phyloP scores from a whole-genome alignment of 2,797 vertebrate genomes.

The Sorex maritimensis region DNA sequence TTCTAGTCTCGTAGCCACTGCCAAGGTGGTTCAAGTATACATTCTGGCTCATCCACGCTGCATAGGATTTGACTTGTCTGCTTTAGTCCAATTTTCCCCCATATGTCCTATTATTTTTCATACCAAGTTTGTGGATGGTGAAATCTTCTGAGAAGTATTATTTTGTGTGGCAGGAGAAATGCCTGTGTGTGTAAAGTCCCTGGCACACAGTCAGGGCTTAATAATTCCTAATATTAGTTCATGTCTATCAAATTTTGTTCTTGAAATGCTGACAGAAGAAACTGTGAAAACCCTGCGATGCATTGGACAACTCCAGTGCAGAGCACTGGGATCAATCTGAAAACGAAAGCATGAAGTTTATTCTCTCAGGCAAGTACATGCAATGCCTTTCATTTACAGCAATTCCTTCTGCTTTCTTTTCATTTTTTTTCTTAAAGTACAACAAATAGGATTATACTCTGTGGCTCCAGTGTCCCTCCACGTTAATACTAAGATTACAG shows the following conservation, averaged over 20 bases:
- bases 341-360: neutral
- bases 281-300: neutral
- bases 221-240: slow-evolving; percentile 21
- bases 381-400: slow-evolving; percentile 29
- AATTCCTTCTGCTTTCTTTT: neutral
- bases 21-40: neutral
- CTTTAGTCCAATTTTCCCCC: slow-evolving; percentile 7
- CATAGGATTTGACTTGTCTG: slow-evolving; percentile 36
- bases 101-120: slow-evolving; percentile 48
- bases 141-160: slow-evolving; percentile 54
- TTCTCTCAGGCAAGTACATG: neutral
- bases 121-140: neutral
- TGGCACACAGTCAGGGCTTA: neutral
- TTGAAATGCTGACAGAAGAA: slow-evolving; percentile 19
- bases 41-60: slow-evolving; percentile 32
- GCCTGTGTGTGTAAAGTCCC: neutral
- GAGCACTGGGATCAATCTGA: neutral
- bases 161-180: slow-evolving; percentile 53
- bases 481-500: no score
- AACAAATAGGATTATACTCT: no score
- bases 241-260: slow-evolving; percentile 12
- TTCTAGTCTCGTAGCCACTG: slow-evolving; percentile 15
- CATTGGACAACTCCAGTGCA: neutral
- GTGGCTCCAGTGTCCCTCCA: no score
- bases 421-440: no score